Evolutionary conservation across 2,888 invertebrate species (phyloP), one percentile per base, ranked within the genome.

Genomic region (Ferdinandea cuprea): DNA sequence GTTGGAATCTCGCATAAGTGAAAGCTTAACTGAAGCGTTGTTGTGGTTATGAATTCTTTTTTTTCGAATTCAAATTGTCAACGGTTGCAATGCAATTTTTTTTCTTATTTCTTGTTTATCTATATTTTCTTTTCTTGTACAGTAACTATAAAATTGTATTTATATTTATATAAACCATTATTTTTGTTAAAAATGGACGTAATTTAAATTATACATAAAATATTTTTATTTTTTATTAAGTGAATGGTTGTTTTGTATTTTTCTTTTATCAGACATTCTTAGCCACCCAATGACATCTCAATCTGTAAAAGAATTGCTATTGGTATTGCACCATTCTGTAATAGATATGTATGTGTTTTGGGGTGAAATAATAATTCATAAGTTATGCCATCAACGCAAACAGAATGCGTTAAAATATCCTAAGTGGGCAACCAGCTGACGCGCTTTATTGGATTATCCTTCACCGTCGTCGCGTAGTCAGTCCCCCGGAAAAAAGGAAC

Each of bases 371-470:
- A 89, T 89, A 90, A 90, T 90, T 90, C 90, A 90, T 90, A 90
- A 90, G 90, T 88, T 89, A 89, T 90, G 89, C 90, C 87, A 89
- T 89, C 88, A 89, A 88, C 88, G 90, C 87, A 87, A 86, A 85
- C 86, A 86, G 86, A 87, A 87, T 87, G 87, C 87, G 87, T 87
- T 87, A 87, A 87, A 87, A 86, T 86, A 86, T 87, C 86, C 89
- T 90, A 91, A 91, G 90, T 91, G 90, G 90, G 88, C 88, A 87
- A 87, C 88, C 89, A 91, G 90, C 90, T 91, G 90, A 87, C 90
- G 87, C 89, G 85, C 87, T 86, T 87, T 87, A 87, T 88, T 87
- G 87, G 87, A 87, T 87, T 86, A 85, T 86, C 71, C 83, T 44
- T 48, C n/a, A n/a, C n/a, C n/a, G n/a, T n/a, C n/a, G n/a, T n/a